Percentiles rank a stretch among this genome's conserved stretches.
Evolutionary conservation across 2,113 vertebrate genomes (phyloP).

Genomic region (Psephotus haematonotus): DNA sequence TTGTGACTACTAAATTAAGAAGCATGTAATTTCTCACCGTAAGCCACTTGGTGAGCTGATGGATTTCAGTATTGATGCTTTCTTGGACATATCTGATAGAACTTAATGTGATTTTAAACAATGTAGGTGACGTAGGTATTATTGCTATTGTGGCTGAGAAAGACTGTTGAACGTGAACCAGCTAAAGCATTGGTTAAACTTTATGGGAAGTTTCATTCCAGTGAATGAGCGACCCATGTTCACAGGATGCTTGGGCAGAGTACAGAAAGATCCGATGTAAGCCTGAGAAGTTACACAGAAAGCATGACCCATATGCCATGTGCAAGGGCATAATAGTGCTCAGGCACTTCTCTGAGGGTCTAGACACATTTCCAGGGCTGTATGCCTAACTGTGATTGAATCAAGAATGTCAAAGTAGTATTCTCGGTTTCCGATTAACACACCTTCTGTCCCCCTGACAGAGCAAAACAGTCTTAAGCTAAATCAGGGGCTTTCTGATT

Average conservation of each 20-base stretch:
- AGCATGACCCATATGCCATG: not conserved
- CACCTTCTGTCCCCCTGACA: not conserved
- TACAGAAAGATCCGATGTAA: not conserved
- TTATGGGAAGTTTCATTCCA: not conserved
- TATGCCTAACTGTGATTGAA: not conserved
- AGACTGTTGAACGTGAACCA: not conserved
- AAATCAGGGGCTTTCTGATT: not conserved
- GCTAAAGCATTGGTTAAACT: not conserved
- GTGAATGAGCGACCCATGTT: not conserved
- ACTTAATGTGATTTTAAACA: not conserved
- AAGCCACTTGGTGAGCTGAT: not conserved
- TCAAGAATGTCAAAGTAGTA: not conserved
- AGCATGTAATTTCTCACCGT: accelerated
- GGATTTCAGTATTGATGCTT: not conserved
- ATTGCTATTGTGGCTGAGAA: not conserved
- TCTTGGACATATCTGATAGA: not conserved
- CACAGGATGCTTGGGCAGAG: not conserved
- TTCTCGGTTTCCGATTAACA: not conserved
- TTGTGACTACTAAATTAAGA: not conserved
- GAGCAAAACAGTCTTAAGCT: not conserved
- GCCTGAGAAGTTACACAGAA: not conserved
- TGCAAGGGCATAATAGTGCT: not conserved
- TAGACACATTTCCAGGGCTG: not conserved
- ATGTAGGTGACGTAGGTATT: not conserved
- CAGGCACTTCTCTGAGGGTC: not conserved